A percentile compares a stretch with the other conserved stretches of the same genome.
Conservation (phyloP, 2,113 vertebrate genomes). For the Platysternon megacephalum region DNA sequence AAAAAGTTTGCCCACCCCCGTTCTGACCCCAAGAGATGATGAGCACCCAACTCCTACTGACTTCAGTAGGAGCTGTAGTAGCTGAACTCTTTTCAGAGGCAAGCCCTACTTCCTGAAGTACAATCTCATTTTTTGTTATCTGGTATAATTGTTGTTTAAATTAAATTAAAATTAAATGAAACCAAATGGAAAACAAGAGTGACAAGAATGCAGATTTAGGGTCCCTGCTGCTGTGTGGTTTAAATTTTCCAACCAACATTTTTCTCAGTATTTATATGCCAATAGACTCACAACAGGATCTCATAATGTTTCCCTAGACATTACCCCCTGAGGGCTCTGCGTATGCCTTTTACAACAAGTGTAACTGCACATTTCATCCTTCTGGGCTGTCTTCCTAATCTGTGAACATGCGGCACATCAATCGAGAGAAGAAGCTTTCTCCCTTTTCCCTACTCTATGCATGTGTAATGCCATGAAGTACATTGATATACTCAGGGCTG, state of each 20-base stretch:
- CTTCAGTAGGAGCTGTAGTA: neutral
- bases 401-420: neutral
- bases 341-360: neutral
- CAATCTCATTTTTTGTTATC: neutral
- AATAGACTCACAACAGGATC: neutral
- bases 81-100: fast-evolving
- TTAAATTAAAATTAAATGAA: neutral
- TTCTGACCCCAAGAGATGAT: neutral
- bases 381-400: neutral
- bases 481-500: neutral
- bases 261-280: neutral
- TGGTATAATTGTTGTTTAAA: neutral
- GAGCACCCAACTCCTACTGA: neutral
- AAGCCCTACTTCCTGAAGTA: neutral
- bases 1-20: no score
- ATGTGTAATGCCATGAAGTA: neutral
- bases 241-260: neutral
- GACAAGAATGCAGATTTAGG: neutral
- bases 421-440: neutral
- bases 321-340: neutral
- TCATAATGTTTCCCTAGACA: neutral
- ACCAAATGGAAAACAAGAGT: neutral
- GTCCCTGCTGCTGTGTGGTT: neutral
- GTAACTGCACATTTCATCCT: neutral
- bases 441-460: neutral